phyloP scores from a whole-genome alignment of 2,888 invertebrate genomes.

The Dinocampus coccinellae region DNA sequence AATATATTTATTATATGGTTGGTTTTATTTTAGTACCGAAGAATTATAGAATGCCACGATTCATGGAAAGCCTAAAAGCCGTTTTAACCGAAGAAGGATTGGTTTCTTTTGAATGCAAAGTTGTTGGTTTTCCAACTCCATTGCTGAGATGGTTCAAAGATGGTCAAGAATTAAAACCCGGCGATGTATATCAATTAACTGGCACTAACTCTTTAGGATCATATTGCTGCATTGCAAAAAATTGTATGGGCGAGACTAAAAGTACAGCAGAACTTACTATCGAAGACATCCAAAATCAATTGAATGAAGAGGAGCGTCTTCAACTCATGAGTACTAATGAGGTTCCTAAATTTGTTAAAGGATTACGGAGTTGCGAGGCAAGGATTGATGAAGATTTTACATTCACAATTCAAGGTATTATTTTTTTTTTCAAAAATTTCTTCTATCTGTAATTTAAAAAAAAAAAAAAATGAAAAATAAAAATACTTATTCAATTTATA shows the following conservation, averaged over 20 bases:
- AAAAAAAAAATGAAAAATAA: constrained; percentile 12
- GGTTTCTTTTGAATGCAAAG: constrained; percentile 94
- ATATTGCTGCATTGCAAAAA: constrained; percentile 89
- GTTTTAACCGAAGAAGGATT: constrained; percentile 91
- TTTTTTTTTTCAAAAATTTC: too few species aligned
- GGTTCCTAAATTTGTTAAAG: constrained; percentile 86
- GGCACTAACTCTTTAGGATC: constrained; percentile 90
- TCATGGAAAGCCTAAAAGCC: constrained; percentile 91
- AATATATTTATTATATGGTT: too few species aligned
- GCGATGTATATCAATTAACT: constrained; percentile 91
- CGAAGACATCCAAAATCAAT: constrained; percentile 90
- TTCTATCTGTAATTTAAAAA: too few species aligned
- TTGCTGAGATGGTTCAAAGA: constrained; percentile 92
- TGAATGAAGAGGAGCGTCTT: constrained; percentile 87
- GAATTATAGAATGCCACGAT: constrained; percentile 89
- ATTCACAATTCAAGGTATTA: constrained; percentile 83
- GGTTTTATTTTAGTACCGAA: constrained; percentile 78
- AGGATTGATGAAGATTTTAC: constrained; percentile 86
- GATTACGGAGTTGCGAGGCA: constrained; percentile 85
- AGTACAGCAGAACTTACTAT: constrained; percentile 90
- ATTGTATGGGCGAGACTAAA: constrained; percentile 91
- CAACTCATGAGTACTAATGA: constrained; percentile 82
- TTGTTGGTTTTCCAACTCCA: constrained; percentile 92
- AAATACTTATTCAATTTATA: constrained; percentile 5
- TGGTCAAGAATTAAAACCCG: constrained; percentile 90